Percentiles rank a stretch among this genome's conserved stretches.
These are phyloP conservation scores for Meloidogyne exigua DNA, from an alignment of 1,140 invertebrate species.

Conservation along the genomic window DNA sequence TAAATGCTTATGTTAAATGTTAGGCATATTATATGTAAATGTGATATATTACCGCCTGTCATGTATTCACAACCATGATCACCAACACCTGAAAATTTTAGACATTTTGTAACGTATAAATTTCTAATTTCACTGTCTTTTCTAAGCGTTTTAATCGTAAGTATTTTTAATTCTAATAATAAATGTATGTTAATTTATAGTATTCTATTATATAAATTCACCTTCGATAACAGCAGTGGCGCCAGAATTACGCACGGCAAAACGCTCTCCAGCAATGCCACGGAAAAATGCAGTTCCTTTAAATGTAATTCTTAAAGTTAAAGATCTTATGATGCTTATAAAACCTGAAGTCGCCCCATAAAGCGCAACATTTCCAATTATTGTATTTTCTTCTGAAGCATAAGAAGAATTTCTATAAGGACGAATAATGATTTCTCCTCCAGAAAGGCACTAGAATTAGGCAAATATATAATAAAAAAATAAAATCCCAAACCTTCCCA, in stretches of 20 bases:
- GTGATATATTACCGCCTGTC: conserved; percentile 73
- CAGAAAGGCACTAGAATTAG: conserved; percentile 78
- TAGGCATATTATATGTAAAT: no score
- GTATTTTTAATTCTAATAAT: no score
- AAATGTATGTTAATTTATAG: no score
- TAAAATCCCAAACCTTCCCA: conserved; percentile 71
- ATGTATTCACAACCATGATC: conserved; percentile 99
- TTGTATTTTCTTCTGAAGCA: conserved; percentile 88
- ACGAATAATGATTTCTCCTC: conserved; percentile 88
- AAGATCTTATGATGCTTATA: conserved; percentile 12
- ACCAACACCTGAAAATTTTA: conserved; percentile 72
- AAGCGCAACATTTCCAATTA: conserved; percentile 94
- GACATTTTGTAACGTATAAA: no score
- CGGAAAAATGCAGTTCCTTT: conserved; percentile 83
- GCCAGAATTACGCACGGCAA: conserved; percentile 95
- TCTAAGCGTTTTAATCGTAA: no score
- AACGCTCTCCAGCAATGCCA: conserved; percentile 93
- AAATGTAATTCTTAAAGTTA: conserved; percentile 25
- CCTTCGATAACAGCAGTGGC: conserved; percentile 83
- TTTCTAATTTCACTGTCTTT: no score
- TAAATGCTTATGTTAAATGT: no score
- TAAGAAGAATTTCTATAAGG: conserved; percentile 80
- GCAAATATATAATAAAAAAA: conserved; percentile 14
- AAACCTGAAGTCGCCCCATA: conserved; percentile 90
- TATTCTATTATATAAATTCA: no score